Evolutionary conservation across 2,888 invertebrate species (phyloP).

Genomic region (Nomada ruficornis): DNA sequence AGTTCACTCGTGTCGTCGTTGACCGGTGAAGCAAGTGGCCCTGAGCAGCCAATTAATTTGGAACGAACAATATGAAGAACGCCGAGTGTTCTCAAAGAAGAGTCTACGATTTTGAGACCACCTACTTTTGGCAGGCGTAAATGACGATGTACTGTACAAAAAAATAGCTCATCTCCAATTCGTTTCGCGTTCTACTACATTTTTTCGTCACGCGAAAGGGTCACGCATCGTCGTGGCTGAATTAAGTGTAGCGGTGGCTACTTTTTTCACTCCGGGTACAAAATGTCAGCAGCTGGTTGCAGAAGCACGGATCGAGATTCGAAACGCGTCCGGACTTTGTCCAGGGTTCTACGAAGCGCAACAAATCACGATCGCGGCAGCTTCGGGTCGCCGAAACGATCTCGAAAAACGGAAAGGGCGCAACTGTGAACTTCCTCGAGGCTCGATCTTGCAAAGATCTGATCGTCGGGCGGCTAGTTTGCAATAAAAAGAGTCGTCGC

Average conservation of each 20-base stretch:
- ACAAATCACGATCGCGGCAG: not conserved
- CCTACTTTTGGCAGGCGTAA: too few relatives aligned
- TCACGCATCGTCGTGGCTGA: too few relatives aligned
- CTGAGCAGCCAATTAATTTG: constrained; percentile 27
- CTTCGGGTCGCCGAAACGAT: not conserved
- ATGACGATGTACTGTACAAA: too few relatives aligned
- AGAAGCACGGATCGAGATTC: constrained; percentile 20
- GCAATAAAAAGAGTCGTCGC: constrained; percentile 5
- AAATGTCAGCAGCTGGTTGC: not conserved
- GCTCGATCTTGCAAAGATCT: constrained; percentile 5
- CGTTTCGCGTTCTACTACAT: too few relatives aligned
- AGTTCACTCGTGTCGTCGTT: constrained; percentile 4
- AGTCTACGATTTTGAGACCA: not conserved
- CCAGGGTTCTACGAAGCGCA: constrained; percentile 34
- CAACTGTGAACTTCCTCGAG: constrained; percentile 12
- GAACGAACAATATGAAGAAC: constrained; percentile 23
- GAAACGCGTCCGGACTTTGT: constrained; percentile 24
- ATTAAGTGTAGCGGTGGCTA: too few relatives aligned
- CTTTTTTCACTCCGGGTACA: not conserved
- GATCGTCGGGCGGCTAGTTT: constrained; percentile 3
- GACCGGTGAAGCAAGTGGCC: not conserved
- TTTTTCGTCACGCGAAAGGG: too few relatives aligned
- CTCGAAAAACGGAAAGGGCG: not conserved
- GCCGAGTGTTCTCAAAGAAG: not conserved
- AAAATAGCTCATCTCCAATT: too few relatives aligned